These are phyloP conservation scores for Enteromius mattozi DNA, from an alignment of 2,797 vertebrate genomes.

Conservation along the genomic window DNA sequence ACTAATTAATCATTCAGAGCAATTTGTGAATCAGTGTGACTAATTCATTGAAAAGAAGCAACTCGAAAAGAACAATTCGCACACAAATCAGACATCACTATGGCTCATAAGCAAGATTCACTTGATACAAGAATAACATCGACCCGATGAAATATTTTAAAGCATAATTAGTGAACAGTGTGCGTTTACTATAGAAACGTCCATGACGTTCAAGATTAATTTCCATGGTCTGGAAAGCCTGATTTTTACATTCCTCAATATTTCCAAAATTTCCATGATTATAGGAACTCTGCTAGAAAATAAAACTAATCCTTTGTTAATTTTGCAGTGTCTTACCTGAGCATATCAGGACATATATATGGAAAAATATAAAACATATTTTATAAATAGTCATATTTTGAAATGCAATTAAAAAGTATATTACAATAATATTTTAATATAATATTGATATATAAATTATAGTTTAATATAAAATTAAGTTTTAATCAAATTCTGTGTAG, in stretches of 20 bases:
- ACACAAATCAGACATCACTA: constrained; percentile 25
- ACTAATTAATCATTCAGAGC: constrained; percentile 18
- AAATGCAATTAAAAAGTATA: not conserved
- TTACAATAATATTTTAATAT: not conserved
- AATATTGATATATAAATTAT: not conserved
- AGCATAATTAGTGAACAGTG: constrained; percentile 9
- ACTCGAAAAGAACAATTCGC: constrained; percentile 3
- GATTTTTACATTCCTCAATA: not conserved
- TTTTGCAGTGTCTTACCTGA: not conserved
- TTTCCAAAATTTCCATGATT: not conserved
- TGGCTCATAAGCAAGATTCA: constrained; percentile 9
- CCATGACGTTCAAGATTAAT: not conserved
- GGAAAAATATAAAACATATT: not conserved
- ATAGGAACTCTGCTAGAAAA: not conserved
- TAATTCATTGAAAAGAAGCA: constrained; percentile 18
- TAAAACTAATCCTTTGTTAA: not conserved
- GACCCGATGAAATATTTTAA: constrained; percentile 1
- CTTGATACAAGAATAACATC: constrained; percentile 26
- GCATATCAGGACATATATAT: not conserved
- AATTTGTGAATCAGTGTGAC: constrained; percentile 13
- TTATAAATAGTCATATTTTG: not conserved
- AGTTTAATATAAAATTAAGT: not conserved
- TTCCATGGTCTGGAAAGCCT: not conserved
- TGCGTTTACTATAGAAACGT: constrained; percentile 6
- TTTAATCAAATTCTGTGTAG: not conserved